A percentile compares a stretch with the other conserved stretches of the same genome.
Evolutionary conservation across 2,888 invertebrate genomes (phyloP).

Genomic region (Clanis bilineata): DNA sequence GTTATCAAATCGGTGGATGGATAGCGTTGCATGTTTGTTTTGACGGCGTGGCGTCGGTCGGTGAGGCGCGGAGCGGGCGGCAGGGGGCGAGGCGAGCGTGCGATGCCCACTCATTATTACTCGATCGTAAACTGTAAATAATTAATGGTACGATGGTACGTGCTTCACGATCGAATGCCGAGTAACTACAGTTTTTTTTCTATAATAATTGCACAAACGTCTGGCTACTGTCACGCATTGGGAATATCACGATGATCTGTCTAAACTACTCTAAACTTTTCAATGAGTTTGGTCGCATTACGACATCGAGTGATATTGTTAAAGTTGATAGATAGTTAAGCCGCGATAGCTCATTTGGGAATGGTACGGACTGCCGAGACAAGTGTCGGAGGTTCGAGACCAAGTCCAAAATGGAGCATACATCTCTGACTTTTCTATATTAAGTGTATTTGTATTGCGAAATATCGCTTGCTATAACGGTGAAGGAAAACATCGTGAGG

Average conservation of each 20-base stretch:
- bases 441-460: no score
- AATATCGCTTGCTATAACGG: no score
- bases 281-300: not conserved
- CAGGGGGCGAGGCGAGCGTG: conserved; percentile 19
- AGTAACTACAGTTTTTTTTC: not conserved
- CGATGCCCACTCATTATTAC: conserved; percentile 23
- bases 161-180: not conserved
- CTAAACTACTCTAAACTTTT: not conserved
- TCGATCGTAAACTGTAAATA: conserved; percentile 32
- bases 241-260: not conserved
- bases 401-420: no score
- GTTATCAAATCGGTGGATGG: conserved; percentile 55
- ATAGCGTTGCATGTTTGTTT: conserved; percentile 53
- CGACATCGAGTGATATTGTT: no score
- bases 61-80: no score
- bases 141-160: conserved; percentile 26
- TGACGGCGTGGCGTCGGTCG: conserved; percentile 40
- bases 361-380: no score
- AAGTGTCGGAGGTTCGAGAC: no score
- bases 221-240: not conserved
- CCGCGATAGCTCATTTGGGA: no score
- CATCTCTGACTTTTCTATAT: no score
- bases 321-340: no score
- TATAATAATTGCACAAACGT: not conserved
- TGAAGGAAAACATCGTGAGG: no score